Evolutionary conservation across 2,888 invertebrate species (phyloP).

Genomic region (Pyrochroa serraticornis): DNA sequence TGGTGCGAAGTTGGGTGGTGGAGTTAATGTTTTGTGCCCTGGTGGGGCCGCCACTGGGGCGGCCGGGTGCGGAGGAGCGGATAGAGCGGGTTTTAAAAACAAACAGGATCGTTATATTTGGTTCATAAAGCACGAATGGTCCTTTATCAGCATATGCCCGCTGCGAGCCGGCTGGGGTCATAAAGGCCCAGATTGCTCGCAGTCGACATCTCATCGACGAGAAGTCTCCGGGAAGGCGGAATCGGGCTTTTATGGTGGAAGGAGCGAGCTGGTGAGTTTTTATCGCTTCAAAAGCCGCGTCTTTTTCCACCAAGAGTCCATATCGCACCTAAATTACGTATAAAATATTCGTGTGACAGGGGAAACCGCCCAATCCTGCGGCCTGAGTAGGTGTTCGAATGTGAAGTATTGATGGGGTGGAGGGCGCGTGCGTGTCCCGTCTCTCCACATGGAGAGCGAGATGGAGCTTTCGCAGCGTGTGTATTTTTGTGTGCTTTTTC

Average conservation of each 20-base stretch:
- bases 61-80: not conserved
- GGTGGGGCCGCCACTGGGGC: not conserved
- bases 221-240: slow-evolving; percentile 41
- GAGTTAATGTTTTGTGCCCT: too few species aligned
- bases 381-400: slow-evolving; percentile 57
- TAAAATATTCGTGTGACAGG: slow-evolving; percentile 42
- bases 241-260: slow-evolving; percentile 41
- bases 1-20: too few species aligned
- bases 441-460: slow-evolving; percentile 51
- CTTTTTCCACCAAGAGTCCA: slow-evolving; percentile 31
- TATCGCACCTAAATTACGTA: slow-evolving; percentile 42
- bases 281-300: slow-evolving; percentile 39
- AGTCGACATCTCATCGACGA: slow-evolving; percentile 41
- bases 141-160: slow-evolving; percentile 51
- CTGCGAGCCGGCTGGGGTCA: slow-evolving; percentile 35
- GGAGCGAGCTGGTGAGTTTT: slow-evolving; percentile 32
- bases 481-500: slow-evolving; percentile 55
- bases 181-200: slow-evolving; percentile 47
- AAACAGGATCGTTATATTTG: slow-evolving; percentile 48
- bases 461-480: slow-evolving; percentile 43
- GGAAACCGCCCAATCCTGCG: slow-evolving; percentile 52
- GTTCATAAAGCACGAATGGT: slow-evolving; percentile 49
- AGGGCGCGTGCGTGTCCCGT: slow-evolving; percentile 54
- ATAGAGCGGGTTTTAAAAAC: slow-evolving; percentile 30
- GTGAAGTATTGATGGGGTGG: slow-evolving; percentile 56